Percentiles rank a stretch among this genome's conserved stretches.
Evolutionary conservation across 2,113 vertebrate genomes (phyloP).

Genomic region (Laticauda laticaudata): DNA sequence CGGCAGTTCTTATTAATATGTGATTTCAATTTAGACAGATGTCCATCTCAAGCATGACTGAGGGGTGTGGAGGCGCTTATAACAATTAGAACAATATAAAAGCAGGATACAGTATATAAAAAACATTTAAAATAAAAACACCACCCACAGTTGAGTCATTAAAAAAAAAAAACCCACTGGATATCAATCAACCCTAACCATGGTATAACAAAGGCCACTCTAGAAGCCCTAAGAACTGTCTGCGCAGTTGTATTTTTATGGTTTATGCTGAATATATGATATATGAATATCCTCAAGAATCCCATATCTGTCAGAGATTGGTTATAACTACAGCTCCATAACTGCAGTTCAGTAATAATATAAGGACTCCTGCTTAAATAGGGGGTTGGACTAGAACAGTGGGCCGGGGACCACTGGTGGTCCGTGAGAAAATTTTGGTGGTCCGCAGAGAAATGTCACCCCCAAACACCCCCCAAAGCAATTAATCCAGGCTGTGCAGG

Average conservation of each 20-base stretch:
- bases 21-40: not conserved
- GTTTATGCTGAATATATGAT: not conserved
- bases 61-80: not conserved
- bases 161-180: not conserved
- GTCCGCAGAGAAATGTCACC: no score
- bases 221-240: not conserved
- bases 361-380: not conserved
- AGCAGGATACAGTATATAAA: not conserved
- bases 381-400: not conserved
- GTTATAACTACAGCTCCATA: not conserved
- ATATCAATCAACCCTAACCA: not conserved
- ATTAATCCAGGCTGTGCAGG: no score
- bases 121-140: not conserved
- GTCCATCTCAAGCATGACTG: not conserved
- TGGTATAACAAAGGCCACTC: not conserved
- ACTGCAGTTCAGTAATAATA: not conserved
- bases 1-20: not conserved
- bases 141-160: not conserved
- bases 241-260: not conserved
- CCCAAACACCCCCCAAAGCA: no score
- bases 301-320: not conserved
- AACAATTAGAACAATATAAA: not conserved
- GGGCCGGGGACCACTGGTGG: no score
- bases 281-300: not conserved
- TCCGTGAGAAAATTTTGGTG: no score